Evolutionary conservation across 2,888 invertebrate genomes (phyloP), one percentile per base, ranked within the genome.

Genomic region (Drosophila koepferae): DNA sequence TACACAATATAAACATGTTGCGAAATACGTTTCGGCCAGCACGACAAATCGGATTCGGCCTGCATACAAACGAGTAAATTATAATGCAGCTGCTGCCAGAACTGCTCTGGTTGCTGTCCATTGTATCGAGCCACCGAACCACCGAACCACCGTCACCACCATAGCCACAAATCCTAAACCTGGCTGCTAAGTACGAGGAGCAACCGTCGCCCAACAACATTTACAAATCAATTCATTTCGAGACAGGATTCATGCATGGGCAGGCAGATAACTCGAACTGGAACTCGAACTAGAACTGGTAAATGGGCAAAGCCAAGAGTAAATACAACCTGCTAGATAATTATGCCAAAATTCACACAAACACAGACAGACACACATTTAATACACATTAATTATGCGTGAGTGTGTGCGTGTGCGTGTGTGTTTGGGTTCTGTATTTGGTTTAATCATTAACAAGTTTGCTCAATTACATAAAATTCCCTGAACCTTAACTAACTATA

Each of bases 31-130:
- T 62, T 59, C 67, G 54, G 44, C 41, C 28, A 20, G 55, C 2
- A 53, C 36, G 31, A 16, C 43, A 81, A 82, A 82, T 73, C 81
- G 54, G 73, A 75, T 75, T 81, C 46, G 69, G 55, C 28, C 63
- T 81, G 82, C 82, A 82, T 84, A 79, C 82, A 84, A 82, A 85
- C 80, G 74, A 82, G 73, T 79, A 81, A 82, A 82, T 85, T 82
- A 82, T 82, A 68, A 54, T 74, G 82, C 82, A 82, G 74, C 74
- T 82, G 82, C 73, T 82, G 74, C 74, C 81, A 53, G 53, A 16
- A n/a, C 41, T 28, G 28, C 28, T n/a, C n/a, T 41, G 41, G n/a
- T 6, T 28, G 43, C 66, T 49, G 56, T 59, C 14, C 46, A 46
- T 8, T 46, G 46, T 16, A 8, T 16, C 23, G 8, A 16, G 16